phyloP scores from a whole-genome alignment of 2,888 invertebrate genomes.

The Caenorhabditis imperialis region DNA sequence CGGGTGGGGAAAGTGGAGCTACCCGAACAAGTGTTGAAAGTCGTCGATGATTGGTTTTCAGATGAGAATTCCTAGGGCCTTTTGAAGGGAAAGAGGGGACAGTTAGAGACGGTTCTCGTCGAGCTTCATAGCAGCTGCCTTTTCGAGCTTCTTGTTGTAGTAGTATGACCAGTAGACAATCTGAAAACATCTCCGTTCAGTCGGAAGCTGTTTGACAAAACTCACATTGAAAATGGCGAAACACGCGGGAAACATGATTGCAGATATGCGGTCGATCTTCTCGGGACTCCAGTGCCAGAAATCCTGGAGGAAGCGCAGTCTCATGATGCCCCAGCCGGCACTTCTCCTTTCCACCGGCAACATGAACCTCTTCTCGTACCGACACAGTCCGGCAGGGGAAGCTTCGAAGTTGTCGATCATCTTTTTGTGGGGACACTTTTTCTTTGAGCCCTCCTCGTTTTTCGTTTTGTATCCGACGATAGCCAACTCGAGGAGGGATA shows the following conservation, averaged over 20 bases:
- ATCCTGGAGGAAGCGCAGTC: slow-evolving; percentile 34
- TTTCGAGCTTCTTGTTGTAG: slow-evolving; percentile 63
- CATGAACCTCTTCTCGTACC: slow-evolving; percentile 69
- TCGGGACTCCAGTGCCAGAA: slow-evolving; percentile 70
- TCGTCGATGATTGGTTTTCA: slow-evolving; percentile 11
- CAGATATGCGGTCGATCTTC: slow-evolving; percentile 72
- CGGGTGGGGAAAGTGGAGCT: slow-evolving; percentile 4
- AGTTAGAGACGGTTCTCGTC: slow-evolving; percentile 29
- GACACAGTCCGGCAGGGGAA: slow-evolving; percentile 64
- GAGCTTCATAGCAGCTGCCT: slow-evolving; percentile 57
- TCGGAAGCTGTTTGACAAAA: too few relatives aligned
- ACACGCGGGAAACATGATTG: slow-evolving; percentile 74
- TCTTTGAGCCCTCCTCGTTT: slow-evolving; percentile 67
- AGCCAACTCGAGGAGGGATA: slow-evolving; percentile 75
- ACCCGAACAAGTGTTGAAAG: slow-evolving; percentile 32
- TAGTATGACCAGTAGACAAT: slow-evolving; percentile 77
- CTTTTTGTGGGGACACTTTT: slow-evolving; percentile 68
- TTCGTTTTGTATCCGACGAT: slow-evolving; percentile 76
- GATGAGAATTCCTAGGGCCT: too few relatives aligned
- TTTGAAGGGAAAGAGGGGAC: not conserved
- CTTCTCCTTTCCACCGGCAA: slow-evolving; percentile 61
- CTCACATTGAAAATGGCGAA: slow-evolving; percentile 78
- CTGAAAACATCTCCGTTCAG: slow-evolving; percentile 55
- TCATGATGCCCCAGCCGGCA: slow-evolving; percentile 36
- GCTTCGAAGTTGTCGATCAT: slow-evolving; percentile 64